Conservation (phyloP, 2,797 vertebrate species). For the Austrolebias charrua region DNA sequence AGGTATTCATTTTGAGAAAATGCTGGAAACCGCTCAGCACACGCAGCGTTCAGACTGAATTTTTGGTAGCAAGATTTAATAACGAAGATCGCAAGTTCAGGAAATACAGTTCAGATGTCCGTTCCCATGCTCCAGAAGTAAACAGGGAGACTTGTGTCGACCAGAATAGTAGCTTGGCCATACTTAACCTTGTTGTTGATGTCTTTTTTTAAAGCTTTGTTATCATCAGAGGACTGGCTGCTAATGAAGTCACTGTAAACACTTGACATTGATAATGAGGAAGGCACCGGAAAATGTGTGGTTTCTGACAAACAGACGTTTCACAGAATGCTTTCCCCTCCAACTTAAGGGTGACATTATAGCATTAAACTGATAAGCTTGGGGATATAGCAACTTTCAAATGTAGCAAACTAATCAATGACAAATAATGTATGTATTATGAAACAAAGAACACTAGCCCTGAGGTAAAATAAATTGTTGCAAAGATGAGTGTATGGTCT, state of each 20-base stretch:
- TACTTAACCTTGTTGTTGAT: slow-evolving; percentile 88
- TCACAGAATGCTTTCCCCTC: slow-evolving; percentile 51
- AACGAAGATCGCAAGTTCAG: slow-evolving; percentile 62
- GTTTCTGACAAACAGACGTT: slow-evolving; percentile 79
- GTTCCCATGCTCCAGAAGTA: slow-evolving; percentile 81
- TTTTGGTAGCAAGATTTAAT: slow-evolving; percentile 64
- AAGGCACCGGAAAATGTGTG: slow-evolving; percentile 67
- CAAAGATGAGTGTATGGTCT: too few relatives aligned
- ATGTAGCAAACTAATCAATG: neutral
- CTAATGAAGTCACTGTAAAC: slow-evolving; percentile 98
- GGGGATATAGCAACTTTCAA: neutral
- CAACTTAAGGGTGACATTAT: slow-evolving; percentile 37
- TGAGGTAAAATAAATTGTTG: too few relatives aligned
- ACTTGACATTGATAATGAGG: slow-evolving; percentile 84
- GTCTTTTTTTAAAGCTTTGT: slow-evolving; percentile 80
- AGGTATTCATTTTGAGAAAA: slow-evolving; percentile 66
- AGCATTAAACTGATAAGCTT: neutral
- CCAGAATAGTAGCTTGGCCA: slow-evolving; percentile 80
- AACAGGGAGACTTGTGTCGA: slow-evolving; percentile 79
- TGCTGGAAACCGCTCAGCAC: slow-evolving; percentile 8
- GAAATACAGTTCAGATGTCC: slow-evolving; percentile 66
- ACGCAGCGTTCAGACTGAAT: slow-evolving; percentile 58
- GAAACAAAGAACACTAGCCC: neutral
- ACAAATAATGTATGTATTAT: slow-evolving; percentile 10
- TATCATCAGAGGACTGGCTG: slow-evolving; percentile 84